Evolutionary conservation across 1,140 invertebrate species (phyloP), one percentile per base, ranked within the genome.

Genomic region (Aphaenogaster rudis): DNA sequence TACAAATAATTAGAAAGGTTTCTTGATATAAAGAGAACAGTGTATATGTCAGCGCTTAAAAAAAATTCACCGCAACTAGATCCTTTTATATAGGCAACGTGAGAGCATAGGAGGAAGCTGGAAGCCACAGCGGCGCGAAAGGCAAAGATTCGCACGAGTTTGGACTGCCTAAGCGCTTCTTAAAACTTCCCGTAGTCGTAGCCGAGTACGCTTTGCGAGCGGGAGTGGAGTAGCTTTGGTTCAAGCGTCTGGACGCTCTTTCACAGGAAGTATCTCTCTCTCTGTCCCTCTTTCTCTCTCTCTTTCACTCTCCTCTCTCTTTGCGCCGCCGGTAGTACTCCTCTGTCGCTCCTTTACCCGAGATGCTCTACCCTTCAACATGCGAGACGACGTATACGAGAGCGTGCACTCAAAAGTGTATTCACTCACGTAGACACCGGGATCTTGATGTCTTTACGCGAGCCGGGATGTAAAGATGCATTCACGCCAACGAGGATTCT

Each of bases 351-450:
- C 69, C 42, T 76, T 84, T 61, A 2, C 67, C 28, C 69, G 33
- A 45, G 42, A 74, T 61, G 42, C 42, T 13, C 63, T 13, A 81
- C 50, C 57, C 80, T 74, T 84, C 80, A 74, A 63, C 54, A 63
- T 63, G 69, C 80, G 63, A 67, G 63, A 42, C 59, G 78, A 69
- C 39, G 67, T 72, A 61, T 74, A 82, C 80, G 57, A 84, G 54
- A 61, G 69, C 48, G 54, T 76, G 57, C 54, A 84, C 80, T 84
- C 69, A 84, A 84, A 84, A 84, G 80, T 84, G 42, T 84, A 84
- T 84, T 84, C 69, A 61, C 45, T 84, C 80, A 59, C 66, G 69
- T 84, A 84, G 80, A 84, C 80, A 84, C 45, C 54, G 54, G 13
- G 69, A 33, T 74, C 42, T 76, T 61, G 80, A 76, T 52, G 80